A percentile compares a stretch with the other conserved stretches of the same genome.
These are phyloP conservation scores for Ericerus pela DNA, from an alignment of 1,140 invertebrate species.

Conservation along the genomic window DNA sequence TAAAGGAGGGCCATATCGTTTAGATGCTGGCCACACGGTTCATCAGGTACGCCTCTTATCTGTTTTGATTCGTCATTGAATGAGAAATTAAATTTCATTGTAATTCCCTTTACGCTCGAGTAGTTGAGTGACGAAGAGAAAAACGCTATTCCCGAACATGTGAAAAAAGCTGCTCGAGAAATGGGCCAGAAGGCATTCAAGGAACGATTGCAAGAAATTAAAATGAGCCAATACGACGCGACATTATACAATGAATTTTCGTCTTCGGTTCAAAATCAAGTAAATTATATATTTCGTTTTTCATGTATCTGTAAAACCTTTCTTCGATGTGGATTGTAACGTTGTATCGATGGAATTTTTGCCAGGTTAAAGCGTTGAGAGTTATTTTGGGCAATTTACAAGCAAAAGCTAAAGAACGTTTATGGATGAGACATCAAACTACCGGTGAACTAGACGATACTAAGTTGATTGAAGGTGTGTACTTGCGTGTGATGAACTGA, in stretches of 20 bases:
- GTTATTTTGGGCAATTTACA: slow-evolving; percentile 54
- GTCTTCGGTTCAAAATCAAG: slow-evolving; percentile 57
- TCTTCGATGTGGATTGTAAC: too few relatives aligned
- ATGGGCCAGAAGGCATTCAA: slow-evolving; percentile 84
- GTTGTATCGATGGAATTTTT: neutral
- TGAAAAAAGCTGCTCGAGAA: slow-evolving; percentile 74
- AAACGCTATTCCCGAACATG: slow-evolving; percentile 73
- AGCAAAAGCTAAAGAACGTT: slow-evolving; percentile 82
- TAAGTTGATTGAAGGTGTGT: slow-evolving; percentile 78
- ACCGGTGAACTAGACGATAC: slow-evolving; percentile 89
- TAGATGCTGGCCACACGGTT: slow-evolving; percentile 85
- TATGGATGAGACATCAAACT: slow-evolving; percentile 84
- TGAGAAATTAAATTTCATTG: neutral
- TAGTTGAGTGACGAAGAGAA: slow-evolving; percentile 78
- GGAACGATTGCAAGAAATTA: slow-evolving; percentile 76
- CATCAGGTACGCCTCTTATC: slow-evolving; percentile 46
- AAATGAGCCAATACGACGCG: slow-evolving; percentile 89
- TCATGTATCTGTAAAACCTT: too few relatives aligned
- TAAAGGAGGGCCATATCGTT: slow-evolving; percentile 75
- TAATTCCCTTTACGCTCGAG: neutral
- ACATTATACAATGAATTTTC: slow-evolving; percentile 71
- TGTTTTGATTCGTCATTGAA: neutral
- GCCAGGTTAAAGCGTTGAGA: slow-evolving; percentile 39
- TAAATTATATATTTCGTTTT: slow-evolving; percentile 27
- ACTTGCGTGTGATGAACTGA: neutral